Evolutionary conservation across 2,888 invertebrate species (phyloP).

Genomic region (Andrena flavipes): DNA sequence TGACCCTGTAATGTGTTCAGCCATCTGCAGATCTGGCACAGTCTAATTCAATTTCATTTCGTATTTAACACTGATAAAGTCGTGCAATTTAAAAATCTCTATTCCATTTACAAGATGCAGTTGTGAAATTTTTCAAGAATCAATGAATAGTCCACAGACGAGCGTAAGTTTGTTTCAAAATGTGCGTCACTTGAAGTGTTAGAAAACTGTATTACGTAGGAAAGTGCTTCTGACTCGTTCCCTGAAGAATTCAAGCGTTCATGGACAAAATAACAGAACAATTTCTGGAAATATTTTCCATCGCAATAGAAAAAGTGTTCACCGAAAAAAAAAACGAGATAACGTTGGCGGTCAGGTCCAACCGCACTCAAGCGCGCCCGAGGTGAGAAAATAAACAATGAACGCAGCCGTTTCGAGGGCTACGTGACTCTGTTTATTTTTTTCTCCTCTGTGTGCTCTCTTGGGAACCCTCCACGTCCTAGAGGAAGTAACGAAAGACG

Average conservation of each 20-base stretch:
- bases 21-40: too few relatives aligned
- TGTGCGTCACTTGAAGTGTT: too few relatives aligned
- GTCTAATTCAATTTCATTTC: too few relatives aligned
- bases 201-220: too few relatives aligned
- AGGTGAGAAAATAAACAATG: slow-evolving; percentile 80
- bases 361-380: slow-evolving; percentile 54
- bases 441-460: slow-evolving; percentile 61
- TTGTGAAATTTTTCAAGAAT: too few relatives aligned
- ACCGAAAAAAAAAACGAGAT: slow-evolving; percentile 13
- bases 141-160: too few relatives aligned
- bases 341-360: slow-evolving; percentile 30
- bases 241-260: not conserved
- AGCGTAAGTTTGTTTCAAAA: too few relatives aligned
- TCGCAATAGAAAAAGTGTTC: slow-evolving; percentile 20
- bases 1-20: too few relatives aligned
- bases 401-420: slow-evolving; percentile 38
- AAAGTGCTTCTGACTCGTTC: too few relatives aligned
- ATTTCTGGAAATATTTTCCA: slow-evolving; percentile 22
- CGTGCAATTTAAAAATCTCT: too few relatives aligned
- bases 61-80: too few relatives aligned
- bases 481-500: slow-evolving; percentile 50
- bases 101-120: too few relatives aligned
- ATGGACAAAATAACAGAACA: not conserved
- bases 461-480: slow-evolving; percentile 43
- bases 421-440: slow-evolving; percentile 70